Evolutionary conservation across 2,113 vertebrate species (phyloP).

Genomic region (Peromyscus leucopus): DNA sequence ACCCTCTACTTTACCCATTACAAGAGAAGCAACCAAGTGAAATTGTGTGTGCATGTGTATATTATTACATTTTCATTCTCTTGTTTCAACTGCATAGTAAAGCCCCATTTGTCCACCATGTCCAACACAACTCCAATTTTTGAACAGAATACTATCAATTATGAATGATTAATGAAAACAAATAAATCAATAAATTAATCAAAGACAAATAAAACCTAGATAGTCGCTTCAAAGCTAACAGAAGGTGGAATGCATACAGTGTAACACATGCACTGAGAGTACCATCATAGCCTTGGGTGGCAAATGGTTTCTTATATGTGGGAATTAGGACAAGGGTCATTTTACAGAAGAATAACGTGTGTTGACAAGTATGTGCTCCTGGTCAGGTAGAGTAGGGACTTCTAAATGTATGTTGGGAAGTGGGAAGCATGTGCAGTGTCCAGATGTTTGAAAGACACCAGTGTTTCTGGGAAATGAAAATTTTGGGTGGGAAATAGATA

Average conservation of each 20-base stretch:
- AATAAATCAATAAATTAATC: no score
- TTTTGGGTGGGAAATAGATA: not conserved
- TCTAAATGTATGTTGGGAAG: not conserved
- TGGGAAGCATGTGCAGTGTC: accelerated
- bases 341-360: not conserved
- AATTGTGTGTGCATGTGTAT: not conserved
- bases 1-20: not conserved
- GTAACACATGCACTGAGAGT: not conserved
- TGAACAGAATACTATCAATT: not conserved
- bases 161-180: not conserved
- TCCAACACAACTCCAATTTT: not conserved
- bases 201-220: not conserved
- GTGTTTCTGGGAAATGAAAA: not conserved
- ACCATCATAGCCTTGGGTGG: not conserved
- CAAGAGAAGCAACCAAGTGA: not conserved
- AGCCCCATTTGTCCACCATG: not conserved
- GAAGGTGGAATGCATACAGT: not conserved
- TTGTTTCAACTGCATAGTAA: not conserved
- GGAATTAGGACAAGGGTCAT: not conserved
- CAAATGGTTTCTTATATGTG: not conserved
- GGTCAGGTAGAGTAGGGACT: not conserved
- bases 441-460: not conserved
- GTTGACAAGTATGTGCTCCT: not conserved
- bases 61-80: not conserved
- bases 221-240: not conserved